phyloP scores from a whole-genome alignment of 2,888 invertebrate genomes.

The Hyppa rectilinea region DNA sequence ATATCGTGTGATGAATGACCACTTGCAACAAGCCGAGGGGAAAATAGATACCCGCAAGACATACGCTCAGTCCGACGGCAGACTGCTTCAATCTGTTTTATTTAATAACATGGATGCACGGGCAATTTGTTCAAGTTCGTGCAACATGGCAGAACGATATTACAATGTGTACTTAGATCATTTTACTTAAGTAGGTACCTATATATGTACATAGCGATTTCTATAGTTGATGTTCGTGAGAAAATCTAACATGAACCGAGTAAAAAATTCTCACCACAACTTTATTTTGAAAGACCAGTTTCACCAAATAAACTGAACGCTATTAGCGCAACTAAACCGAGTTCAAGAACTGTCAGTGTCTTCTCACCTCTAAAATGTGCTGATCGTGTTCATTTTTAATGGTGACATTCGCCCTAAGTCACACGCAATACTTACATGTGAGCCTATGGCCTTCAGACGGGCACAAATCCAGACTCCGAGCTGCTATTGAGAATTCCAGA shows the following conservation, averaged over 20 bases:
- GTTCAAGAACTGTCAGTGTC: too few relatives aligned
- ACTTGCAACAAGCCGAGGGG: conserved; percentile 53
- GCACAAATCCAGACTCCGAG: too few relatives aligned
- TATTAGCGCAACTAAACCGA: too few relatives aligned
- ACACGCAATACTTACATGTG: too few relatives aligned
- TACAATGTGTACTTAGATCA: conserved; percentile 44
- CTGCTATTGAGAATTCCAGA: too few relatives aligned
- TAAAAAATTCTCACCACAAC: neutral
- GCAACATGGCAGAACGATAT: conserved; percentile 42
- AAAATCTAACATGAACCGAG: conserved; percentile 1
- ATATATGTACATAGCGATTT: conserved; percentile 21
- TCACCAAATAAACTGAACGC: too few relatives aligned
- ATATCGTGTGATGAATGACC: conserved; percentile 61
- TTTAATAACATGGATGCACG: conserved; percentile 49
- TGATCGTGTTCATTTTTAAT: too few relatives aligned
- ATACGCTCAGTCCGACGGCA: conserved; percentile 23
- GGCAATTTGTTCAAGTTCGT: conserved; percentile 49
- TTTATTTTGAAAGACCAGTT: neutral
- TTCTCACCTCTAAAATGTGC: too few relatives aligned
- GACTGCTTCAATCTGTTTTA: conserved; percentile 48
- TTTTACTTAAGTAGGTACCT: conserved; percentile 7
- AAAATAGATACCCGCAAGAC: conserved; percentile 56
- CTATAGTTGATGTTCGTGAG: conserved; percentile 24
- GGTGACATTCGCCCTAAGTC: too few relatives aligned
- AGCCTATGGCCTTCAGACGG: too few relatives aligned